phyloP scores from a whole-genome alignment of 92 coral and sea anemone species.

The Hydrozoanthus gracilis region DNA sequence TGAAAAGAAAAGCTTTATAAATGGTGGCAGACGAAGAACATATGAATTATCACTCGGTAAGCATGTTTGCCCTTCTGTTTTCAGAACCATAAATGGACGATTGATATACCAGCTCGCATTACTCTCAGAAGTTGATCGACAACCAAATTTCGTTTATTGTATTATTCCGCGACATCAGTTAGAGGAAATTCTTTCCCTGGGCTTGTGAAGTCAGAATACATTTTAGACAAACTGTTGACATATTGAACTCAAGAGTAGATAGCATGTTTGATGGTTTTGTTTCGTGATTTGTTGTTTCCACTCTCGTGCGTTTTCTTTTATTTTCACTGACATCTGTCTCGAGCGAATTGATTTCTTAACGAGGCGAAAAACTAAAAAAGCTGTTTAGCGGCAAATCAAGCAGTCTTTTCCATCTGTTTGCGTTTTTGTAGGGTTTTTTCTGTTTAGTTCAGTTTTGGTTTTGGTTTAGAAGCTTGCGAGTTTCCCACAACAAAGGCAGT shows the following conservation, averaged over 20 bases:
- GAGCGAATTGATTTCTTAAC: no score
- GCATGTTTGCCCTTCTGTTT: not conserved
- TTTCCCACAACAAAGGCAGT: no score
- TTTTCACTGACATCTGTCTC: not conserved
- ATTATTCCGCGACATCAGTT: no score
- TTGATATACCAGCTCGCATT: not conserved
- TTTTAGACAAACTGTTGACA: not conserved
- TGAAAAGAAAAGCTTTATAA: not conserved
- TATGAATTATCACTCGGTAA: not conserved
- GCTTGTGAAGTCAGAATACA: not conserved
- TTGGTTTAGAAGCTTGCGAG: no score
- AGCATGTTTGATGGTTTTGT: slow-evolving; percentile 3
- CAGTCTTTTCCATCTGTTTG: no score
- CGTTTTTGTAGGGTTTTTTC: no score
- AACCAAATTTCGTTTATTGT: no score
- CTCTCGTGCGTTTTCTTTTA: not conserved
- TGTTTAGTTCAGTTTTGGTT: no score
- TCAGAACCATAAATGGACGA: not conserved
- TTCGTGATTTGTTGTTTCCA: not conserved
- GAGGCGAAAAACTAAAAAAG: no score
- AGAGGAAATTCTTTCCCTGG: not conserved
- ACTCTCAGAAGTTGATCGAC: no score
- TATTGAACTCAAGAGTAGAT: not conserved
- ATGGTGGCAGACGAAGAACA: not conserved
- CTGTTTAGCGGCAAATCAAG: no score